These are phyloP conservation scores for Trichomycterus rosablanca DNA, from an alignment of 2,113 vertebrate genomes.

Conservation along the genomic window DNA sequence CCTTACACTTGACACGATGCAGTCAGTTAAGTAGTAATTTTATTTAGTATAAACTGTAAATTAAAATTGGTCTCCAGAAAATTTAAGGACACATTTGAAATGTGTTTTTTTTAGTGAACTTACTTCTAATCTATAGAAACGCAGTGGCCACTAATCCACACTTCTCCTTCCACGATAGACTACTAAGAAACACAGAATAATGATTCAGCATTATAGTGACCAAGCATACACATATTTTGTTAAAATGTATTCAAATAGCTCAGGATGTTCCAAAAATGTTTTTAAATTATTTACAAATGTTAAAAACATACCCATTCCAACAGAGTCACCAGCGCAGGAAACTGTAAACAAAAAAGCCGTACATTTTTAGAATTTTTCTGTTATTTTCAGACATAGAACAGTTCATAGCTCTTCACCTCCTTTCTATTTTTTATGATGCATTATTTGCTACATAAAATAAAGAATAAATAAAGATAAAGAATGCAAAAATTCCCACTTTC, in stretches of 20 bases:
- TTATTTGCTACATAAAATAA: not conserved
- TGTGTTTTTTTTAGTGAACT: too few relatives aligned
- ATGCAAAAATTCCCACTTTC: not conserved
- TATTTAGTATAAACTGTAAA: too few relatives aligned
- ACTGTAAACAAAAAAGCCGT: constrained; percentile 63
- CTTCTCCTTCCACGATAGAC: constrained; percentile 78
- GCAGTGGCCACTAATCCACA: constrained; percentile 51
- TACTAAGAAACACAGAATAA: constrained; percentile 61
- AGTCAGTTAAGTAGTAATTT: too few relatives aligned
- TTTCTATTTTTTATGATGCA: not conserved
- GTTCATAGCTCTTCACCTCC: too few relatives aligned
- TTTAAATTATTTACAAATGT: not conserved
- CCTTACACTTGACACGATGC: too few relatives aligned
- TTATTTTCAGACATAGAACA: too few relatives aligned
- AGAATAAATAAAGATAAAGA: not conserved
- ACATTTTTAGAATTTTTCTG: too few relatives aligned
- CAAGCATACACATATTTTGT: not conserved
- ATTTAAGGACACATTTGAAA: too few relatives aligned
- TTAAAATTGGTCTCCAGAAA: too few relatives aligned
- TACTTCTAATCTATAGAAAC: too few relatives aligned
- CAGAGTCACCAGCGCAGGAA: constrained; percentile 80
- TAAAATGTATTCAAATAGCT: too few relatives aligned
- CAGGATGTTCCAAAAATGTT: not conserved
- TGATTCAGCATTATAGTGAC: too few relatives aligned
- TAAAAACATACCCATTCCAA: constrained; percentile 76